Conservation (phyloP, 1,140 invertebrate genomes). For the Ostrea denselamellosa region DNA sequence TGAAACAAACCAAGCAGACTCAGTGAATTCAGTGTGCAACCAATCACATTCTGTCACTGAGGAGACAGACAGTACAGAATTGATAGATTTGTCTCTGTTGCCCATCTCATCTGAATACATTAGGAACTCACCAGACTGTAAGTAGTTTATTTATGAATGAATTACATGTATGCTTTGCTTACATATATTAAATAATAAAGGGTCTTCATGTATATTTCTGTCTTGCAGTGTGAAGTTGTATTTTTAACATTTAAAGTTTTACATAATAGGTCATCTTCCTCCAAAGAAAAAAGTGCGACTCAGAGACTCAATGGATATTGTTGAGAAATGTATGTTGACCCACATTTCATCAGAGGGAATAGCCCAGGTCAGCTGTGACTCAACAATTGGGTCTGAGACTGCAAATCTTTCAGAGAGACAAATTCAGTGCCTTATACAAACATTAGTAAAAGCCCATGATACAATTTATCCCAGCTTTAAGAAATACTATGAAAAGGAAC, state of each 20-base stretch:
- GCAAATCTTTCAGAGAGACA: slow-evolving; percentile 35
- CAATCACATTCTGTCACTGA: background rate
- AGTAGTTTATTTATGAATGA: background rate
- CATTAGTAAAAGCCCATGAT: slow-evolving; percentile 47
- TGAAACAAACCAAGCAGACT: background rate
- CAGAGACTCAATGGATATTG: background rate
- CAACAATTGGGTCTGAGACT: background rate
- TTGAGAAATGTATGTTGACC: background rate
- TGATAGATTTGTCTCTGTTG: background rate
- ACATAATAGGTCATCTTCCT: background rate
- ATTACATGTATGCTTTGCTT: background rate
- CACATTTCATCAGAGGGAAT: background rate
- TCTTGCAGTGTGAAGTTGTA: background rate
- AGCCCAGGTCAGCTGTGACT: background rate
- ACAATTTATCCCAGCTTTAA: slow-evolving; percentile 51
- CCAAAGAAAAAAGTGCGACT: slow-evolving; percentile 22
- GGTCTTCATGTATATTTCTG: background rate
- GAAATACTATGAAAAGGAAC: slow-evolving; percentile 53
- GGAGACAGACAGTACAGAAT: background rate
- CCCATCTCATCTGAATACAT: background rate
- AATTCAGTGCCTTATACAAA: slow-evolving; percentile 44
- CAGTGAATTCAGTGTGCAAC: background rate
- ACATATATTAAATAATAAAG: background rate
- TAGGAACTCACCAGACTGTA: background rate
- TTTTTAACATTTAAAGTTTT: background rate